Base-by-base conservation (phyloP, 2,797 vertebrate genomes). In the Fistularia commersonii region DNA sequence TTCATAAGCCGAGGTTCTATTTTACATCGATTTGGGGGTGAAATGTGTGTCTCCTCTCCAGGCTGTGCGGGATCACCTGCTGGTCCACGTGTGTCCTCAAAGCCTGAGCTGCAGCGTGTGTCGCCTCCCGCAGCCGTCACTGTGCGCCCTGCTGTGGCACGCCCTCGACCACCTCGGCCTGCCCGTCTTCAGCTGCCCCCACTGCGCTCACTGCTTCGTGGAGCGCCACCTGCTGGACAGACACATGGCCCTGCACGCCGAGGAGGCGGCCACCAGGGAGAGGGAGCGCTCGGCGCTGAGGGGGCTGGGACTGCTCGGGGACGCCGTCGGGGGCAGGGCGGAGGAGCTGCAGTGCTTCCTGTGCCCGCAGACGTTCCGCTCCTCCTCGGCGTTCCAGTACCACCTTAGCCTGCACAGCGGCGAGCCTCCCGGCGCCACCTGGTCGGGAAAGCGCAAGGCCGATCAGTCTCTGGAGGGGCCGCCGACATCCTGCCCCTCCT, bases 81-180 rank as follows among this genome's bases (percentile, higher is more conserved):
- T 95, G 51, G 89, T 87, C 65, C 96, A 99, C 2, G 86, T 93
- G 37, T 94, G 92, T 75, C 13, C 90, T 51, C 93, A 93, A 75
- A 92, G 90, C 61, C 89, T 97, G 50, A 90, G 81, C 31, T 99
- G 97, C 11, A 82, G 89, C 0, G 69, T 98, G 51, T 99, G 97
- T 6, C 93, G 92, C 69, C 91, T 92, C 61, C 78, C 92, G 10
- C 94, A 93, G 77, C 87, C 90, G 45, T 94, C 91, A 11, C 79
- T 93, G 23, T 99, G 97, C 83, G 87, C 94, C 69, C 90, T 98
- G 57, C 84, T 98, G 85, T 98, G 96, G 95, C 97, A 99, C 73
- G 41, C 88, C 0, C 90, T 99, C 32, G 79, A 92, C 11, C 97
- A 99, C 78, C 81, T 98, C 36, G 88, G 91, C 0, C 48, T 98